These are phyloP conservation scores for Leptodactylus fuscus DNA, from an alignment of 2,113 vertebrate species.

Conservation along the genomic window DNA sequence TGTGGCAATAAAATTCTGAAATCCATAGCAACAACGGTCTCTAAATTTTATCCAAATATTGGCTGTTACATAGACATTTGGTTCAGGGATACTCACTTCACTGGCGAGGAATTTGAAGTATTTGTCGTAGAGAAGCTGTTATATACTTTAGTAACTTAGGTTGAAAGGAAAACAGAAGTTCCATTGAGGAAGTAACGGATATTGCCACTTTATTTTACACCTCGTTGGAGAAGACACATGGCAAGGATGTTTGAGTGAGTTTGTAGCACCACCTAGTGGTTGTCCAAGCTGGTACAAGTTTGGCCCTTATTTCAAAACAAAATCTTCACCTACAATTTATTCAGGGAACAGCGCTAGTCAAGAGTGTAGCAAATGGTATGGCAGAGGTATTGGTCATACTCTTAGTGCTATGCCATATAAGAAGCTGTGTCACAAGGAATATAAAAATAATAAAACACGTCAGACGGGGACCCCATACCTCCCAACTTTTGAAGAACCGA, in stretches of 20 bases:
- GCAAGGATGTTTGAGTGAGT: background rate
- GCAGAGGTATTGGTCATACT: too few relatives aligned
- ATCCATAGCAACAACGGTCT: background rate
- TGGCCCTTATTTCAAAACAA: too few relatives aligned
- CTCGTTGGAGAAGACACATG: too few relatives aligned
- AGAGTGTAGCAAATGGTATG: too few relatives aligned
- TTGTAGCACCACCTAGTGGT: conserved; percentile 15
- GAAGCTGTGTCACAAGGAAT: too few relatives aligned
- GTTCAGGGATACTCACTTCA: background rate
- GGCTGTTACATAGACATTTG: background rate
- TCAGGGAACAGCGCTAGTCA: too few relatives aligned
- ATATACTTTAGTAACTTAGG: background rate
- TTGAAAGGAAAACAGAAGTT: conserved; percentile 29
- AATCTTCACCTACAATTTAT: too few relatives aligned
- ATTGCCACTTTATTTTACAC: conserved; percentile 28
- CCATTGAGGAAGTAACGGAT: conserved; percentile 9
- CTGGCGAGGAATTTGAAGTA: conserved; percentile 21
- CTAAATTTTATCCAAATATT: background rate
- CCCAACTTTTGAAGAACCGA: too few relatives aligned
- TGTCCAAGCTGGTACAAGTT: too few relatives aligned
- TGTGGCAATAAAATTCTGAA: background rate
- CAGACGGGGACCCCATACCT: too few relatives aligned
- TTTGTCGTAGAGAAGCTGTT: background rate
- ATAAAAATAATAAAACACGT: too few relatives aligned
- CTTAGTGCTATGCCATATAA: too few relatives aligned